These are phyloP conservation scores for Pseudocheirus occidentalis DNA, from an alignment of 2,797 vertebrate species.

Conservation along the genomic window DNA sequence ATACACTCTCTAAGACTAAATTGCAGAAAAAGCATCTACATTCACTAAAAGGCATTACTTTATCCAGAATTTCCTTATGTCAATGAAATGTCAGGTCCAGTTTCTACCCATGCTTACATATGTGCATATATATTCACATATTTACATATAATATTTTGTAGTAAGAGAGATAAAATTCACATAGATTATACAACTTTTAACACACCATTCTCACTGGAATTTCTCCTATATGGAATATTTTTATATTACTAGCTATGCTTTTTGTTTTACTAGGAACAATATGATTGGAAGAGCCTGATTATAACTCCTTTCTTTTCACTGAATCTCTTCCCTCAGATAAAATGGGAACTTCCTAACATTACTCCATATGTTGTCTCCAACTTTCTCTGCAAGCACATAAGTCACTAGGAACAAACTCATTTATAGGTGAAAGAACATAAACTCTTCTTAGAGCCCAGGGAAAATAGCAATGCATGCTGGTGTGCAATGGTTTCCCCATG, in stretches of 20 bases:
- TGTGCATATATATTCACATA: background rate
- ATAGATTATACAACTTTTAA: background rate
- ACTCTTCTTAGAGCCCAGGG: background rate
- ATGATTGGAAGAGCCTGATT: background rate
- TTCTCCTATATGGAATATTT: background rate
- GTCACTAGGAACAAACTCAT: background rate
- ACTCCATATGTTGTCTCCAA: background rate
- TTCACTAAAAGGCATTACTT: background rate
- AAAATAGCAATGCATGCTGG: background rate
- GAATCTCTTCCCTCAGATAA: background rate
- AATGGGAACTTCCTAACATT: background rate
- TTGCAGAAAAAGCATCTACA: background rate
- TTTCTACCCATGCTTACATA: background rate
- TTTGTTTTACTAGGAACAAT: background rate
- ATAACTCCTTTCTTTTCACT: background rate
- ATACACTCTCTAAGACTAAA: background rate
- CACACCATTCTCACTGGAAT: background rate
- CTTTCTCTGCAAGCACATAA: background rate
- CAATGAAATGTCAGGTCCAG: background rate
- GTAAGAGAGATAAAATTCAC: background rate
- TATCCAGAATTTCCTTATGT: background rate
- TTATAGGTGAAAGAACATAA: background rate
- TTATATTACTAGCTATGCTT: background rate
- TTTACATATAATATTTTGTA: background rate
- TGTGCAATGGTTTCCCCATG: background rate